Base-by-base conservation (phyloP, 2,113 vertebrate species). In the Phodopus roborovskii region DNA sequence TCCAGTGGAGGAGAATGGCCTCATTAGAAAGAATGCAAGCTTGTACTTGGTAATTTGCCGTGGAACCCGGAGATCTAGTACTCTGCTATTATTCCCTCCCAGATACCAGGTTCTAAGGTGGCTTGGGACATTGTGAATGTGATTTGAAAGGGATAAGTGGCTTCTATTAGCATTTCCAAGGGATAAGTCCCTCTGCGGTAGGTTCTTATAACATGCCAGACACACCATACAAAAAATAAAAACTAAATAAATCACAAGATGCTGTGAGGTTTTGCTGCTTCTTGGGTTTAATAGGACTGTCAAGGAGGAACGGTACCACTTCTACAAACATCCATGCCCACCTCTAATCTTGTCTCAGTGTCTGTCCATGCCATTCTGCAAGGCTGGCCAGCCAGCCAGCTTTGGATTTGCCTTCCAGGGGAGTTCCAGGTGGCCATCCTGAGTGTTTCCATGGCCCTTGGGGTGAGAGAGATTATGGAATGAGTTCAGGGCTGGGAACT, bases 21-120 rank as follows among this genome's bases (percentile, higher is more conserved):
- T 0, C 48, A 16, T 77, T 58, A 56, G 50, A 94, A 73, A 87
- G 73, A 84, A 42, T 33, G 73, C 15, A 7, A 60, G 36, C 30
- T 92, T 88, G 48, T 89, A 91, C 94, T 94, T 45, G 39, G 7
- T 58, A 82, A 78, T 95, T 95, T 92, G 26, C 45, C 8, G 3
- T 74, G 86, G 82, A 92, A 88, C 16, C 26, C 13, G 36, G 60
- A 92, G 94, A 74, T 48, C 45, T 5, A 3, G 13, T 11, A 50
- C 64, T 88, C 20, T 88, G 20, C 30, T 17, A 15, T 26, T 58
- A 71, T 48, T 83, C 5, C 5, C 17, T 84, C 62, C 56, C 60
- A 73, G 30, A 8, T 56, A 1, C 28, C 79, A 88, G 16, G 73
- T 81, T 92, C 81, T 42, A 75, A 50, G 39, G 56, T 91, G 87